These are phyloP conservation scores for Daphoenositta chrysoptera DNA, from an alignment of 2,113 vertebrate genomes.

Conservation along the genomic window DNA sequence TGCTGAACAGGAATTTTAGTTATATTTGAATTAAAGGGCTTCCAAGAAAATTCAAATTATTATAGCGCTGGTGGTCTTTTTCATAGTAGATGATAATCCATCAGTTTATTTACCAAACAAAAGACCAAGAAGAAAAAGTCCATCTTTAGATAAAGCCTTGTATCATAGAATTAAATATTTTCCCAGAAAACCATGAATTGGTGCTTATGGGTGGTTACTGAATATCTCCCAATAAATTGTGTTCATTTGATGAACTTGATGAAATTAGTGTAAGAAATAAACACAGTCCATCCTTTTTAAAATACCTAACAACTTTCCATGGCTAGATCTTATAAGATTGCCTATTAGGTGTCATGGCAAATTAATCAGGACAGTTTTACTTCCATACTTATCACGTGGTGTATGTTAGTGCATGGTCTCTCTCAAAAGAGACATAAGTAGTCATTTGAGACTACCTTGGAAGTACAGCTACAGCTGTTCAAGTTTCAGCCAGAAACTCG, in stretches of 20 bases:
- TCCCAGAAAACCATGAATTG: not conserved
- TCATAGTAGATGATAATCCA: not conserved
- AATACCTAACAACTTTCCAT: fast-evolving
- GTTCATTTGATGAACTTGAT: not conserved
- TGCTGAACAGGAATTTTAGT: not conserved
- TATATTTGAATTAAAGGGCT: not conserved
- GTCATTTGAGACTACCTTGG: not conserved
- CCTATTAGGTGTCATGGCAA: not conserved
- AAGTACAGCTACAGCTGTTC: not conserved
- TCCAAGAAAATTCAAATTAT: not conserved
- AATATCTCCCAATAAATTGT: not conserved
- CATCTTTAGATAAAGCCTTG: not conserved
- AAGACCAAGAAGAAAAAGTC: not conserved
- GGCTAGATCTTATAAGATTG: not conserved
- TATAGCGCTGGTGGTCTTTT: not conserved
- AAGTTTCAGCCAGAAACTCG: not conserved
- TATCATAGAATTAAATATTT: not conserved
- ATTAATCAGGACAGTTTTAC: not conserved
- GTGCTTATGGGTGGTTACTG: not conserved
- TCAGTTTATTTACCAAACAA: not conserved
- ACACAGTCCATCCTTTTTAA: not conserved
- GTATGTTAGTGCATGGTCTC: not conserved
- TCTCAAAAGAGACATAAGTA: not conserved
- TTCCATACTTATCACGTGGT: fast-evolving
- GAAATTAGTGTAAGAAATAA: not conserved